phyloP scores from a whole-genome alignment of 2,888 invertebrate species.

The Agrochola lychnidis region DNA sequence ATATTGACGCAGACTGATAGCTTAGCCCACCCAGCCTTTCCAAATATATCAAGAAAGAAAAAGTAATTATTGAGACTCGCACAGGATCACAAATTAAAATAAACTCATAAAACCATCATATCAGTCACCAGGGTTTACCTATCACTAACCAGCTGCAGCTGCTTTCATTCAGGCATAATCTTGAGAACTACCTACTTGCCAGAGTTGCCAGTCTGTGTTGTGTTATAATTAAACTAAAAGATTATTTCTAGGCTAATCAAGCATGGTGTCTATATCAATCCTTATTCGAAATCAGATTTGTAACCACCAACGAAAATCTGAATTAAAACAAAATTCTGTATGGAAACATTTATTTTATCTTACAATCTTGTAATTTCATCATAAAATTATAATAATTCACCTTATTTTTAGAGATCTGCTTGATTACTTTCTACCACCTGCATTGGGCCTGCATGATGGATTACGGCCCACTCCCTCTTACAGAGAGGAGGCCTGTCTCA shows the following conservation, averaged over 20 bases:
- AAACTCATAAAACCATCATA: too few species aligned
- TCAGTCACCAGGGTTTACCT: background rate
- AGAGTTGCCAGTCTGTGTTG: background rate
- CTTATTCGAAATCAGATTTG: background rate
- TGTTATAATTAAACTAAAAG: too few species aligned
- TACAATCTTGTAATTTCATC: conserved; percentile 35
- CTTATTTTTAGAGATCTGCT: conserved; percentile 39
- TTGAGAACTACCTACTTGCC: background rate
- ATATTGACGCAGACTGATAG: background rate
- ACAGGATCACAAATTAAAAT: too few species aligned
- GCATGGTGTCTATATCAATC: background rate
- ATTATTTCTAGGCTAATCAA: background rate
- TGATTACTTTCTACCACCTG: background rate
- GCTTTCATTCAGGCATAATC: background rate
- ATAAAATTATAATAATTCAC: conserved; percentile 40
- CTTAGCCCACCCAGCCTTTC: background rate
- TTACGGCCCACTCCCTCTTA: too few species aligned
- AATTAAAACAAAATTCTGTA: conserved; percentile 33
- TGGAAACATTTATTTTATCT: conserved; percentile 58
- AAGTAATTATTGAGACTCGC: too few species aligned
- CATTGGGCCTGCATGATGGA: too few species aligned
- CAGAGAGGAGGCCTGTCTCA: too few species aligned
- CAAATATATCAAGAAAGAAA: background rate
- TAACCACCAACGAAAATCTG: background rate
- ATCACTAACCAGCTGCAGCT: background rate